Percentiles rank a stretch among this genome's conserved stretches.
phyloP scores from a whole-genome alignment of 2,888 invertebrate genomes.

The Athalia rosae region DNA sequence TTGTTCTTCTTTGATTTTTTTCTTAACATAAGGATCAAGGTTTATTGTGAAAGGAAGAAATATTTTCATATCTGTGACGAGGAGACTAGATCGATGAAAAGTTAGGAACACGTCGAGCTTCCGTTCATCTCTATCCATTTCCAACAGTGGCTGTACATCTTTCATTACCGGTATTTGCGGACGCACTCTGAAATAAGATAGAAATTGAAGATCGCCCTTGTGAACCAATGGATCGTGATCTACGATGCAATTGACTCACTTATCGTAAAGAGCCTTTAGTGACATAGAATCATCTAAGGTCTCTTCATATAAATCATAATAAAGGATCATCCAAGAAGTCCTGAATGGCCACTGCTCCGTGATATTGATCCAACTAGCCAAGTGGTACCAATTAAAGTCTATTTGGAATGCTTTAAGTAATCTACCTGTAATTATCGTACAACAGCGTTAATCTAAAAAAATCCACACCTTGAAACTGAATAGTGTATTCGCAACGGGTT shows the following conservation, averaged over 20 bases:
- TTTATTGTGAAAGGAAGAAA: slow-evolving; percentile 99
- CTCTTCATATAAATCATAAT: slow-evolving; percentile 93
- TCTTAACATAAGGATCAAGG: slow-evolving; percentile 97
- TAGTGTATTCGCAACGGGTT: not conserved
- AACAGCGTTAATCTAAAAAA: not conserved
- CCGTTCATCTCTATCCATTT: slow-evolving; percentile 94
- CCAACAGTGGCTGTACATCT: slow-evolving; percentile 91
- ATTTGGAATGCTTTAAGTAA: slow-evolving; percentile 98
- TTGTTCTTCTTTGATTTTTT: slow-evolving; percentile 93
- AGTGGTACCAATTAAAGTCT: slow-evolving; percentile 98
- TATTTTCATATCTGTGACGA: slow-evolving; percentile 92
- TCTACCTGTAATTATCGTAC: slow-evolving; percentile 80
- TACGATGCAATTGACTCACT: slow-evolving; percentile 77
- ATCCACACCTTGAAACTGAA: not conserved
- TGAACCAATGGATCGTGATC: slow-evolving; percentile 1
- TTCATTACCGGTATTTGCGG: slow-evolving; percentile 88
- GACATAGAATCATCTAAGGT: slow-evolving; percentile 89
- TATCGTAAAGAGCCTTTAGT: slow-evolving; percentile 93
- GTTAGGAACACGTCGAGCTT: slow-evolving; percentile 95
- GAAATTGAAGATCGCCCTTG: not conserved
- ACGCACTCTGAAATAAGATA: slow-evolving; percentile 79
- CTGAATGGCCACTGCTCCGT: slow-evolving; percentile 99
- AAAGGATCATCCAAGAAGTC: slow-evolving; percentile 97
- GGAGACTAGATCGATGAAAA: slow-evolving; percentile 89
- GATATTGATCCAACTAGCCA: slow-evolving; percentile 98